Conservation (phyloP, 2,888 invertebrate genomes). For the Zootermopsis nevadensis region DNA sequence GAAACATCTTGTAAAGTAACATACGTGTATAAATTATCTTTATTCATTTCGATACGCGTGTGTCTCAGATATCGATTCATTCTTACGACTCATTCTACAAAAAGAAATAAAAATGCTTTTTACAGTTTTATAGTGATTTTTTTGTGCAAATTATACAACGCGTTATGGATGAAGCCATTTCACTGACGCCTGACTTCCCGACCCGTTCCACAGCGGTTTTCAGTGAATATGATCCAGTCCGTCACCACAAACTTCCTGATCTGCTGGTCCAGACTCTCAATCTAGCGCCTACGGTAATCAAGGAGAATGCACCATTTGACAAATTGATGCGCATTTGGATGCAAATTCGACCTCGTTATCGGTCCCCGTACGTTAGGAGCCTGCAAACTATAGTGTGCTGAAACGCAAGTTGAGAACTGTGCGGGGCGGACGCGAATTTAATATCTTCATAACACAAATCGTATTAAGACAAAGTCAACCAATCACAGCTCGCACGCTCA, state of each 20-base stretch:
- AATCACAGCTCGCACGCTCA: no score
- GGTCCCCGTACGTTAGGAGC: background rate
- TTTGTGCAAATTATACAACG: background rate
- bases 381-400: background rate
- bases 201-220: background rate
- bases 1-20: no score
- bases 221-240: constrained; percentile 8
- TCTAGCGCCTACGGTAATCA: constrained; percentile 35
- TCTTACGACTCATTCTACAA: no score
- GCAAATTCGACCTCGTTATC: constrained; percentile 34
- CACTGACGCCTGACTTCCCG: background rate
- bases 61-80: no score
- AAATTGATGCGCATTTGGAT: constrained; percentile 39
- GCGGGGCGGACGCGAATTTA: no score
- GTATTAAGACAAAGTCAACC: no score
- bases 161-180: constrained; percentile 1
- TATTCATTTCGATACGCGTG: no score
- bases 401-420: background rate
- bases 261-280: constrained; percentile 25
- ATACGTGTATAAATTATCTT: no score
- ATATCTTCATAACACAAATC: no score
- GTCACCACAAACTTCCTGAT: background rate
- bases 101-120: no score
- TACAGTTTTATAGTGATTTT: background rate
- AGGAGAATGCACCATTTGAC: constrained; percentile 36